Percentiles rank a stretch among this genome's conserved stretches.
Evolutionary conservation across 2,113 vertebrate genomes (phyloP).

Genomic region (Sturnira hondurensis): DNA sequence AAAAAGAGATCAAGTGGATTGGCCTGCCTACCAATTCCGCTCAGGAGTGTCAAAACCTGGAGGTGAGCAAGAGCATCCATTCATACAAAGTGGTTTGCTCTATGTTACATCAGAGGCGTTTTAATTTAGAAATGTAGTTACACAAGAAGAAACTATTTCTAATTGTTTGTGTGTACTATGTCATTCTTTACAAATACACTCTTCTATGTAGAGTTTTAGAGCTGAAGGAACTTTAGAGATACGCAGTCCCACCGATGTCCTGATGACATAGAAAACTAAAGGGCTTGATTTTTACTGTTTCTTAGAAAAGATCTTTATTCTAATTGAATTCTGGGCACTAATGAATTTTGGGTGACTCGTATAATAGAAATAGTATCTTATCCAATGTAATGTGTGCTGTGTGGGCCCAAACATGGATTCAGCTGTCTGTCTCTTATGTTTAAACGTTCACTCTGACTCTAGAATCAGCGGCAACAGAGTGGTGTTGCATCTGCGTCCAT

Average conservation of each 20-base stretch:
- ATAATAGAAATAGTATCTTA: background rate
- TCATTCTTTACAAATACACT: background rate
- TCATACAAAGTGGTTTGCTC: background rate
- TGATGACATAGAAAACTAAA: background rate
- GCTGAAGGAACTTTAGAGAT: background rate
- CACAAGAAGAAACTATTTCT: background rate
- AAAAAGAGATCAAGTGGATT: constrained; percentile 92
- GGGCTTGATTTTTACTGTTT: background rate
- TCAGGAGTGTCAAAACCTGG: constrained; percentile 89
- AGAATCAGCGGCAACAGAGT: background rate
- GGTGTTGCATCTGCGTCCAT: background rate
- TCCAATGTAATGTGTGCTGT: background rate
- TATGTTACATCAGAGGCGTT: background rate
- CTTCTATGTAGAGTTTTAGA: background rate
- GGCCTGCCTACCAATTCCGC: constrained; percentile 90
- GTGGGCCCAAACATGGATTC: background rate
- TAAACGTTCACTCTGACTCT: background rate
- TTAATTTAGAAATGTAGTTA: constrained; percentile 3
- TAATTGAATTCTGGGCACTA: background rate
- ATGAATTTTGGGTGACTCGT: background rate
- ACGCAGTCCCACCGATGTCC: background rate
- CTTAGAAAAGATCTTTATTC: constrained; percentile 6
- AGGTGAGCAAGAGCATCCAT: constrained; percentile 76
- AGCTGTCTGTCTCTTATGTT: background rate
- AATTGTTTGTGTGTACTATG: background rate